phyloP scores from a whole-genome alignment of 2,888 invertebrate genomes.

The Drosophila quinaria region DNA sequence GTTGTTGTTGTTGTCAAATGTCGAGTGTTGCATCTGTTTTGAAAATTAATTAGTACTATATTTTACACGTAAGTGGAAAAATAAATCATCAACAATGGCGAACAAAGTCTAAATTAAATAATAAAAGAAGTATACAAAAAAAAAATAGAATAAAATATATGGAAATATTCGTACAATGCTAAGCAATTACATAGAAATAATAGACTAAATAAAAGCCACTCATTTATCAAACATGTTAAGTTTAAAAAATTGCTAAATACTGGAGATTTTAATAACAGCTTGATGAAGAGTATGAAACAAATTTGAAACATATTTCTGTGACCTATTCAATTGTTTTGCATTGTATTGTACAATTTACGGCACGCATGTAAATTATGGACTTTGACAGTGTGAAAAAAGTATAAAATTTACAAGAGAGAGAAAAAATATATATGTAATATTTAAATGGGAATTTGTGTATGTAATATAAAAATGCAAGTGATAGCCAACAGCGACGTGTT shows the following conservation, averaged over 20 bases:
- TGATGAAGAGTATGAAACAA: neutral
- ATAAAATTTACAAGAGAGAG: conserved; percentile 30
- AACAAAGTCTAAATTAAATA: conserved; percentile 20
- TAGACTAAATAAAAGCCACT: neutral
- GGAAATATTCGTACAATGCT: conserved; percentile 7
- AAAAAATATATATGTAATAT: conserved; percentile 16
- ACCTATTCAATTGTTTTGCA: conserved; percentile 18
- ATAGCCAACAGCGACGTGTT: conserved; percentile 54
- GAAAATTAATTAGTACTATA: conserved; percentile 69
- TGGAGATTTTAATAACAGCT: neutral
- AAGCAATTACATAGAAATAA: conserved; percentile 13
- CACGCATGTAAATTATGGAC: conserved; percentile 52
- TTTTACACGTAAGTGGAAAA: conserved; percentile 63
- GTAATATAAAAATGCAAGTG: conserved; percentile 50
- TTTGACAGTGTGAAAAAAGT: conserved; percentile 56
- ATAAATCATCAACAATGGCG: conserved; percentile 68
- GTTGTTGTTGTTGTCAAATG: conserved; percentile 47
- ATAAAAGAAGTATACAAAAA: conserved; percentile 7
- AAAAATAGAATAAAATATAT: conserved; percentile 14
- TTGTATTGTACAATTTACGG: conserved; percentile 11
- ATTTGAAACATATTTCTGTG: neutral
- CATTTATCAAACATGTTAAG: neutral
- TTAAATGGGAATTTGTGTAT: conserved; percentile 12
- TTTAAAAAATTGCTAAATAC: neutral
- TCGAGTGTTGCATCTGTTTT: conserved; percentile 59